Evolutionary conservation across 2,888 invertebrate genomes (phyloP), one percentile per base, ranked within the genome.

Genomic region (Steinernema hermaphroditum): DNA sequence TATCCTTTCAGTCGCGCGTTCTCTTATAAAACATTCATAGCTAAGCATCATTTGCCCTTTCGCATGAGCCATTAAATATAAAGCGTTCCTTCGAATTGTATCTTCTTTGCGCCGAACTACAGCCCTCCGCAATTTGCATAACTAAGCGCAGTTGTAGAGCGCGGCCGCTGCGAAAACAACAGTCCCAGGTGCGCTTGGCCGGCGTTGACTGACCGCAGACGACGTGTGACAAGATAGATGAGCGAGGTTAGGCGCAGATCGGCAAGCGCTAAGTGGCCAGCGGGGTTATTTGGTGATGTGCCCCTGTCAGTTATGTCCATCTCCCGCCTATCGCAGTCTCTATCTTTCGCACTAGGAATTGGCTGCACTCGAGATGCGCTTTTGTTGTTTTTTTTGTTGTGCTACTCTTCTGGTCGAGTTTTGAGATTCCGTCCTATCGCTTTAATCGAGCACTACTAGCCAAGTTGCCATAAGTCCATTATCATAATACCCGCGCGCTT

Each of bases 201-300:
- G 27, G 12, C 54, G 16, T 27, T 54, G 46, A 16, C 46, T 22
- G 62, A 62, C 62, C 62, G 62, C 62, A 62, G 27, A n/a, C 62
- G 62, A 62, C 62, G 62, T 62, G 62, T 62, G 62, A 62, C 62
- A 62, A 62, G 62, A 62, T 32, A 62, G 62, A 62, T 62, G 32
- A 32, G 32, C 32, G 27, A 34, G 62, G 62, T 62, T 62, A 62
- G 29, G 16, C 2, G 27, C 32, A 16, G 8, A 19, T 16, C 46
- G 62, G 4, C 62, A 4, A 27, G 22, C 14, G 62, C 62, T 62
- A 62, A 62, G 62, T 62, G 62, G 32, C 29, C 62, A 27, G 32
- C 34, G 34, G 62, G 62, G 29, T 32, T 24, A 62, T 62, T 62
- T 32, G 32, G 62, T 19, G 46, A 6, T 46, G 46, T n/a, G 22